Evolutionary conservation across 2,888 invertebrate genomes (phyloP), one percentile per base, ranked within the genome.

Genomic region (Archips xylosteana): DNA sequence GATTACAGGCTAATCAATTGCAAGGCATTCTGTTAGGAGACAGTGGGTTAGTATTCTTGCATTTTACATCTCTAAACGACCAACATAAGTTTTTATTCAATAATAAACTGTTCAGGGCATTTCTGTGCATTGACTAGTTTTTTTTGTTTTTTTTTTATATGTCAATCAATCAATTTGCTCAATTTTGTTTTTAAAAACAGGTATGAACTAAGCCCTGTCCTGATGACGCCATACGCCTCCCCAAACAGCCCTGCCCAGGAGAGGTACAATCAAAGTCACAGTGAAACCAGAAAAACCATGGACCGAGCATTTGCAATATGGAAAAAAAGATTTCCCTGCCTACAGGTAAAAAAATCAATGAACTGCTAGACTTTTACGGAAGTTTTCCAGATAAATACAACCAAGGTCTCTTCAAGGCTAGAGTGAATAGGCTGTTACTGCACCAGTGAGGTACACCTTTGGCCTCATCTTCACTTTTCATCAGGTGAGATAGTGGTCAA

Each of bases 11-110:
- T 13, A 45, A n/a, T 36, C 23, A 45, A 54, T 34, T 74, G 65
- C 39, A 76, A 63, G 77, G 76, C 6, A 39, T 76, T 49, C 9
- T 76, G 10, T 57, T 78, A 42, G 76, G 78, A 9, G 78, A 78
- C 75, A 77, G 73, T 39, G 76, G 76, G 49, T 78, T 76, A 73
- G 75, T 70, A 75, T 5, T 12, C 12, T 49, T 13, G 0, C 23
- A 1, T 23, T 23, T 23, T 23, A 23, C 23, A 23, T 23, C 23
- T 23, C 23, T 23, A 23, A 23, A 23, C 23, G 1, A 23, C 0
- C 23, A 23, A 23, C 23, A 23, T 23, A 23, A 23, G 23, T 23
- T 23, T 23, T 23, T 0, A 23, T 23, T 23, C 23, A 23, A 23
- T 23, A 23, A 23, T 23, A 23, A 1, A 1, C 1, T 23, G 23